Base-by-base conservation (phyloP, 2,797 vertebrate genomes). In the Emys orbicularis region DNA sequence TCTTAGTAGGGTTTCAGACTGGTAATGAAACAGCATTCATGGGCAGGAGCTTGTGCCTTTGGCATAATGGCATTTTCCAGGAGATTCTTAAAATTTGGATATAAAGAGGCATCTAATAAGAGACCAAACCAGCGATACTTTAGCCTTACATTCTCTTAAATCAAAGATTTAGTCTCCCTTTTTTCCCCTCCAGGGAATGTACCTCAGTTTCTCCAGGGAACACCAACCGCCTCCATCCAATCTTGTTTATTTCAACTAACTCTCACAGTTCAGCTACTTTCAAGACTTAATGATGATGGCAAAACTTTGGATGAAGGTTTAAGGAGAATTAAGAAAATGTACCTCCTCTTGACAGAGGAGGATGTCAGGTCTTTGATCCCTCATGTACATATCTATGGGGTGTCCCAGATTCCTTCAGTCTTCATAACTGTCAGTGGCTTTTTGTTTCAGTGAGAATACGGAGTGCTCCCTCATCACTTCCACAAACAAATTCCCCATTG, bases 401-500 rank as follows among this genome's bases (percentile, higher is more conserved):
- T 1, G 56, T 47, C 88, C 79, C 21, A 15, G 6, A 31, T 79
- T 37, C n/a, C 44, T 61, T 68, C 8, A 79, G 74, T 41, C 59
- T 93, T 89, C 0, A 0, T 59, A 57, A 11, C 29, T 52, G 57
- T 81, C 0, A 0, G 54, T 65, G 52, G 8, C 59, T 90, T 87
- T 85, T 93, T 18, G n/a, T 84, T 87, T 91, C 2, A 57, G 50
- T 79, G 56, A 88, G 83, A 41, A 61, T 11, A 74, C 87, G 95
- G 84, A 53, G 81, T 3, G 2, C 47, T 92, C 85, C 88, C 84
- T 79, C 74, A 49, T 50, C 95, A 57, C 16, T 77, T 79, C 89
- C 57, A 41, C 1, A 94, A 97, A 98, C 96, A 98, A 97, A 96
- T 86, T 56, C 27, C 76, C 86, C 79, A 94, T 98, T 98, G 96